phyloP scores from a whole-genome alignment of 2,113 vertebrate species.

The Callocephalon fimbriatum region DNA sequence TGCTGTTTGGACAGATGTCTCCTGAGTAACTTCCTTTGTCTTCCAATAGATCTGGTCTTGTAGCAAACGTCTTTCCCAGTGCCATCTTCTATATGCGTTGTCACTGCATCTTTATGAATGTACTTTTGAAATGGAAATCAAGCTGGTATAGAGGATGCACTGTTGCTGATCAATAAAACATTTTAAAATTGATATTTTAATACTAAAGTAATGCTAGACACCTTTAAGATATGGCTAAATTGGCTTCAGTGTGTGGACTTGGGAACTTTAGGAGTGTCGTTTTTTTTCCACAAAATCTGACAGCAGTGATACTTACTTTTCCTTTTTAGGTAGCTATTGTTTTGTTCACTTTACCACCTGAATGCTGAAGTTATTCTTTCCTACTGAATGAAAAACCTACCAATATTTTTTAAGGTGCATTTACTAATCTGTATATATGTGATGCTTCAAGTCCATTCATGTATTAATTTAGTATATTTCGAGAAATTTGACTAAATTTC shows the following conservation, averaged over 20 bases:
- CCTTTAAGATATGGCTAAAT: background rate
- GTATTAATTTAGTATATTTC: background rate
- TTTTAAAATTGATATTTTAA: background rate
- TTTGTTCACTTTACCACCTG: background rate
- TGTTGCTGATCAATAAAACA: background rate
- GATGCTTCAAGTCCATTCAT: background rate
- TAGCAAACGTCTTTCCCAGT: background rate
- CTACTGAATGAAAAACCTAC: background rate
- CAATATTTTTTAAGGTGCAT: background rate
- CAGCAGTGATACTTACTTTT: background rate
- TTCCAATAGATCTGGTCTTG: background rate
- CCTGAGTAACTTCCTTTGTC: background rate
- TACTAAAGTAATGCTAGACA: background rate
- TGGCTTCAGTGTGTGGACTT: background rate
- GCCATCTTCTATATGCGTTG: background rate
- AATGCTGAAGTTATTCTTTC: background rate
- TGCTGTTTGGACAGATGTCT: background rate
- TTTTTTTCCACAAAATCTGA: background rate
- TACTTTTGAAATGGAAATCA: background rate
- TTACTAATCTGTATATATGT: background rate
- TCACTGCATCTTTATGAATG: background rate
- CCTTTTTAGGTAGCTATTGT: background rate
- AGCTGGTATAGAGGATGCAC: background rate
- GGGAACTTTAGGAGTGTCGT: background rate
- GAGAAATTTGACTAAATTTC: background rate